phyloP scores from a whole-genome alignment of 2,888 invertebrate species.

The Gastracanthus pulcherrimus region DNA sequence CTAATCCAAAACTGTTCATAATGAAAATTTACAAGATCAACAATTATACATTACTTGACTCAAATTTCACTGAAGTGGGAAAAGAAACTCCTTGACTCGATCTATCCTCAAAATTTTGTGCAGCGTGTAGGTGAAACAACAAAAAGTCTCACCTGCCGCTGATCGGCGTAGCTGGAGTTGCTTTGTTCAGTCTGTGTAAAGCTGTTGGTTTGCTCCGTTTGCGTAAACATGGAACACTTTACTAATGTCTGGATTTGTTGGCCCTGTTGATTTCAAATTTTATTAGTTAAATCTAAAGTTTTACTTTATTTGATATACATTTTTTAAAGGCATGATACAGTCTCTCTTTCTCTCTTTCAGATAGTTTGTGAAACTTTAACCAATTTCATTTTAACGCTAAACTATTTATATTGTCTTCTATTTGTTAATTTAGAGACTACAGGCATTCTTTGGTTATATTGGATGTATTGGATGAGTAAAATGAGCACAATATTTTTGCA shows the following conservation, averaged over 20 bases:
- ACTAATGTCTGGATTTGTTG: conserved; percentile 69
- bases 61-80: conserved; percentile 52
- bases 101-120: conserved; percentile 54
- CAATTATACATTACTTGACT: conserved; percentile 55
- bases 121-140: conserved; percentile 52
- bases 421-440: no score
- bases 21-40: conserved; percentile 41
- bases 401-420: no score
- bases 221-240: conserved; percentile 76
- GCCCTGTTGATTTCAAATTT: conserved; percentile 60
- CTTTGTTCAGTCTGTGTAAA: conserved; percentile 73
- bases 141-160: conserved; percentile 69
- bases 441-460: no score
- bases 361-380: background rate
- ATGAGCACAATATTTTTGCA: no score
- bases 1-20: conserved; percentile 32
- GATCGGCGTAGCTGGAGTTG: conserved; percentile 72
- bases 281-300: background rate
- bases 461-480: no score
- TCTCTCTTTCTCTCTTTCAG: background rate
- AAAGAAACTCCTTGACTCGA: conserved; percentile 46
- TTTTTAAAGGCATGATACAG: background rate
- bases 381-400: no score
- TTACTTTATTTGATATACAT: background rate
- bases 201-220: conserved; percentile 73